A percentile compares a stretch with the other conserved stretches of the same genome.
Evolutionary conservation across 2,797 vertebrate species (phyloP).

Genomic region (Squalus acanthias): DNA sequence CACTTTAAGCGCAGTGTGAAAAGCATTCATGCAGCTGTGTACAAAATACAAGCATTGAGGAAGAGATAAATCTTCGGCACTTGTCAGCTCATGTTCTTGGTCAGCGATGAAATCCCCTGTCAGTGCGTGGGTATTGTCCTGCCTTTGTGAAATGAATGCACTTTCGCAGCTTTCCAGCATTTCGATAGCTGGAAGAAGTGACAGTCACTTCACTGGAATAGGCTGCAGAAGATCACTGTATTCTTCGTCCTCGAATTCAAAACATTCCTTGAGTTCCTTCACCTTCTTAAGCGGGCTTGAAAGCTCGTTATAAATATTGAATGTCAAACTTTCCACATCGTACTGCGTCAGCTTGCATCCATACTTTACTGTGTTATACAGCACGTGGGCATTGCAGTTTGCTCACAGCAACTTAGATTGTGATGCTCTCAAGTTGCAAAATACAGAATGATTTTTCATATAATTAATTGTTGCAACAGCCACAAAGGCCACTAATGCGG

Average conservation of each 20-base stretch:
- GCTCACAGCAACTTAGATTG: neutral
- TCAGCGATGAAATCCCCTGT: neutral
- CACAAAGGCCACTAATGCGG: neutral
- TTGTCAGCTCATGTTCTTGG: neutral
- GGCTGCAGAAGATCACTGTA: neutral
- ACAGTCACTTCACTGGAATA: neutral
- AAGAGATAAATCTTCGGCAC: neutral
- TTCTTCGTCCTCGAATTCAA: neutral
- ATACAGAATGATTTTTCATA: neutral
- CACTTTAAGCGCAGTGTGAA: neutral
- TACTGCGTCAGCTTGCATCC: neutral
- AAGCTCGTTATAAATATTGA: neutral
- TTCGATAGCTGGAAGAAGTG: neutral
- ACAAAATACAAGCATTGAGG: neutral
- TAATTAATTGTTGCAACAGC: neutral
- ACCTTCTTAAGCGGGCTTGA: no score
- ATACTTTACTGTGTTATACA: neutral
- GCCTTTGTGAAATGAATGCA: neutral
- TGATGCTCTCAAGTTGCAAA: neutral
- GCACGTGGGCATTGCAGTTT: neutral
- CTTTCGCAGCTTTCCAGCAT: neutral
- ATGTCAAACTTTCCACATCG: neutral
- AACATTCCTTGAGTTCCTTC: neutral
- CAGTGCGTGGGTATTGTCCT: neutral
- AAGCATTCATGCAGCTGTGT: neutral